Conservation (phyloP, 2,113 vertebrate genomes). For the Pholis gunnellus region DNA sequence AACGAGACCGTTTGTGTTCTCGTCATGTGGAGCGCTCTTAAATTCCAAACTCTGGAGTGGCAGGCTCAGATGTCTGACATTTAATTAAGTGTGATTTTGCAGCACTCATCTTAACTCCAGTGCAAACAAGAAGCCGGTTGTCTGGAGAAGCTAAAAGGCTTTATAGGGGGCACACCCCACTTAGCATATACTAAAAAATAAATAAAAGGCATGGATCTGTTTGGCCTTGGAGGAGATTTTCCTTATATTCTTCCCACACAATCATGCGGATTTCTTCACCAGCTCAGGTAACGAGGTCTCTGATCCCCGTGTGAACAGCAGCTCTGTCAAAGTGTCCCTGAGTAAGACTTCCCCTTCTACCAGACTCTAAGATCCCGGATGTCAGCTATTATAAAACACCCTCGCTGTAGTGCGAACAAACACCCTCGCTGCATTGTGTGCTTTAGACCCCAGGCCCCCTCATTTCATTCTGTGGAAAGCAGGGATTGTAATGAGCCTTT, state of each 20-base stretch:
- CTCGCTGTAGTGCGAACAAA: constrained; percentile 32
- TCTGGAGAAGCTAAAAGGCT: constrained; percentile 13
- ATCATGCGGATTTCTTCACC: not conserved
- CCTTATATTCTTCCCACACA: not conserved
- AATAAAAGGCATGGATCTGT: not conserved
- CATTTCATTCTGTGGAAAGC: constrained; percentile 40
- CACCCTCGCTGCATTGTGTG: not conserved
- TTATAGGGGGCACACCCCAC: constrained; percentile 3
- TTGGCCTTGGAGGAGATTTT: not conserved
- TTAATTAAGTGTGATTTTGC: constrained; percentile 40
- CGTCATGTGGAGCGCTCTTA: constrained; percentile 13
- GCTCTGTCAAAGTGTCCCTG: constrained; percentile 16
- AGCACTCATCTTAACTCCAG: not conserved
- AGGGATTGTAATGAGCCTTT: constrained; percentile 1
- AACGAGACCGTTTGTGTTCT: constrained; percentile 9
- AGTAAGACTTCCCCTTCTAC: not conserved
- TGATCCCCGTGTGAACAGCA: not conserved
- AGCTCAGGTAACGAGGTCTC: not conserved
- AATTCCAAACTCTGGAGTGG: constrained; percentile 7
- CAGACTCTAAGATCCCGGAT: not conserved
- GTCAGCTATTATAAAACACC: constrained; percentile 7
- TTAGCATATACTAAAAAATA: not conserved
- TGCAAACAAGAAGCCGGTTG: constrained; percentile 14
- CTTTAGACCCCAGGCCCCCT: not conserved
- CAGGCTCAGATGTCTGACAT: constrained; percentile 30